Evolutionary conservation across 2,113 vertebrate species (phyloP), one percentile per base, ranked within the genome.

Genomic region (Azemiops feae): DNA sequence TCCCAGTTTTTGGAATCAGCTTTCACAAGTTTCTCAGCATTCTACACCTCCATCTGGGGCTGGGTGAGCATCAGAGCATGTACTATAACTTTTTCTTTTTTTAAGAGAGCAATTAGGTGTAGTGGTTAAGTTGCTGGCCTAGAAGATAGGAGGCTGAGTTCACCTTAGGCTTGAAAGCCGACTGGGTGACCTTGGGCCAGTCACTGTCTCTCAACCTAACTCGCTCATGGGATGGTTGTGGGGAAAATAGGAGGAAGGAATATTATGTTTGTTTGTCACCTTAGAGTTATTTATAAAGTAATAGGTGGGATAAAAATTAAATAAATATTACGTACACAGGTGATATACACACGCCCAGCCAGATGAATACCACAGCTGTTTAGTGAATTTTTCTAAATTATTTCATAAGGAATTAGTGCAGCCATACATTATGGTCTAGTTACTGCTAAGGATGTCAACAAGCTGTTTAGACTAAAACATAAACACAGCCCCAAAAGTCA

Each of bases 351-450:
- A 91, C 69, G 93, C 93, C 85, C 53, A 91, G 95, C 87, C 93
- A 96, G 94, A 94, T 88, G 92, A 89, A 96, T 94, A 91, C 81
- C 74, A 7, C 94, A 85, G 64, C 92, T 92, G 91, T 96, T 93
- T 92, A 52, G 60, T 94, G 45, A 86, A 39, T 90, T 92, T 96
- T 95, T 97, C 92, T 93, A 94, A 94, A 94, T 92, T 27, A 88
- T 95, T 93, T 85, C 22, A 93, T 90, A 47, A 34, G n/a, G n/a
- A 8, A n/a, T 57, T 18, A 93, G 45, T 43, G 30, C 85, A 94
- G 94, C 89, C 92, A 86, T 93, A 96, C 93, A 94, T 23, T 91
- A 86, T 93, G 93, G 60, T 43, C 92, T 86, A 69, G 89, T 81
- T 52, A 89, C 89, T 94, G 34, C 43, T 95, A 93, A 69, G 30